phyloP scores from a whole-genome alignment of 2,888 invertebrate species.

The Priocnemis perturbator region DNA sequence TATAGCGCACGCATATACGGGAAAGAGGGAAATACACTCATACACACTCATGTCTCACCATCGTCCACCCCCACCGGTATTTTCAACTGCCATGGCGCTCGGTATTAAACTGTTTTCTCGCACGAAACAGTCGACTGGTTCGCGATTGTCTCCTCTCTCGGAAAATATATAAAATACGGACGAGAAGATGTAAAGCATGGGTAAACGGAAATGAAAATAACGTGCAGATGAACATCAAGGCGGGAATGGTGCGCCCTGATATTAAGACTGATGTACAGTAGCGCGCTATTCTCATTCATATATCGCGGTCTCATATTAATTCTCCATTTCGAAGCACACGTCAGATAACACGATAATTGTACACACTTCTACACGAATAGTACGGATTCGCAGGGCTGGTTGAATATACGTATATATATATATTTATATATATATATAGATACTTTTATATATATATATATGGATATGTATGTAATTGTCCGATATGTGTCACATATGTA shows the following conservation, averaged over 20 bases:
- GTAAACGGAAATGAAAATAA: slow-evolving; percentile 30
- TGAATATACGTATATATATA: slow-evolving; percentile 54
- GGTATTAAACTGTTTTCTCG: slow-evolving; percentile 54
- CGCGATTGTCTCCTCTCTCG: slow-evolving; percentile 9
- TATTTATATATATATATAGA: slow-evolving; percentile 28
- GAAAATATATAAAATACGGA: background rate
- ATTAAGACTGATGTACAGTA: slow-evolving; percentile 76
- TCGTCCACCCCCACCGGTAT: slow-evolving; percentile 50
- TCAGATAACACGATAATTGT: slow-evolving; percentile 7
- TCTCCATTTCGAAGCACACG: slow-evolving; percentile 21
- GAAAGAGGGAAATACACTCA: background rate
- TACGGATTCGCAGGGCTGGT: slow-evolving; percentile 62
- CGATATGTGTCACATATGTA: slow-evolving; percentile 60
- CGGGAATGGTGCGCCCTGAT: slow-evolving; percentile 75
- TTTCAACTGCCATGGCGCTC: slow-evolving; percentile 72
- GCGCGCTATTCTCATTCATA: slow-evolving; percentile 72
- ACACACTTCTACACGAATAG: slow-evolving; percentile 42
- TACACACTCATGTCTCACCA: slow-evolving; percentile 25
- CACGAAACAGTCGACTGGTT: slow-evolving; percentile 28
- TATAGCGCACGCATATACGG: slow-evolving; percentile 5
- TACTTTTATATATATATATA: slow-evolving; percentile 33
- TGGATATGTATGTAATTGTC: slow-evolving; percentile 53
- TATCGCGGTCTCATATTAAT: slow-evolving; percentile 39
- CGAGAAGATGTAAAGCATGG: slow-evolving; percentile 1
- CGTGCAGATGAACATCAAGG: slow-evolving; percentile 38